phyloP scores from a whole-genome alignment of 1,140 invertebrate species.

The Platorchestia sp. region DNA sequence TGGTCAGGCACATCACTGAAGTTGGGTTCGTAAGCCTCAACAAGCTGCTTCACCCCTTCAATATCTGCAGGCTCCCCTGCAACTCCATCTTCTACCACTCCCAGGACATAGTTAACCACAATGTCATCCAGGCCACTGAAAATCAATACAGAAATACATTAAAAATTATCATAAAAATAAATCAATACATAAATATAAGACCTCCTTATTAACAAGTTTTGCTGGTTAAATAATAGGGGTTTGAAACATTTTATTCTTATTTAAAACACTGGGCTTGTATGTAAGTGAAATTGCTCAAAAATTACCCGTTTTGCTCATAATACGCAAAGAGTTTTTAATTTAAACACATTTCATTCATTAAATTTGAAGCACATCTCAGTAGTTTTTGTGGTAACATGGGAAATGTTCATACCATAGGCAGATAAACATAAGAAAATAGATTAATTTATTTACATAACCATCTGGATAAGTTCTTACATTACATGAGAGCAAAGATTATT shows the following conservation, averaged over 20 bases:
- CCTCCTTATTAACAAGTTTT: not conserved
- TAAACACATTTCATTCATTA: not conserved
- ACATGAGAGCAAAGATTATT: no score
- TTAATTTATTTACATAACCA: no score
- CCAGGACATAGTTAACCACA: constrained; percentile 30
- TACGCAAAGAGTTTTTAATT: no score
- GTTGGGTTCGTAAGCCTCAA: constrained; percentile 41
- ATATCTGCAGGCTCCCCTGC: constrained; percentile 27
- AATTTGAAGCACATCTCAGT: not conserved
- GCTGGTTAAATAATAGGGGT: not conserved
- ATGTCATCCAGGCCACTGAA: constrained; percentile 45
- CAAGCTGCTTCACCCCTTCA: constrained; percentile 45
- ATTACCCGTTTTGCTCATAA: not conserved
- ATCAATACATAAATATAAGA: not conserved
- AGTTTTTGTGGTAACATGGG: not conserved
- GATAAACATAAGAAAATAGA: no score
- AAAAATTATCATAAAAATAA: not conserved
- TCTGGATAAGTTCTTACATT: no score
- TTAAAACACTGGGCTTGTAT: not conserved
- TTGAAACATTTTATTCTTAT: not conserved
- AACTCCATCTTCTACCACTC: constrained; percentile 34
- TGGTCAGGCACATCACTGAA: constrained; percentile 46
- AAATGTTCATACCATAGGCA: no score
- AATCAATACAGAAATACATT: not conserved
- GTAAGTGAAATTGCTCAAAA: not conserved